phyloP scores from a whole-genome alignment of 2,888 invertebrate genomes.

The Macroteleia sp. region DNA sequence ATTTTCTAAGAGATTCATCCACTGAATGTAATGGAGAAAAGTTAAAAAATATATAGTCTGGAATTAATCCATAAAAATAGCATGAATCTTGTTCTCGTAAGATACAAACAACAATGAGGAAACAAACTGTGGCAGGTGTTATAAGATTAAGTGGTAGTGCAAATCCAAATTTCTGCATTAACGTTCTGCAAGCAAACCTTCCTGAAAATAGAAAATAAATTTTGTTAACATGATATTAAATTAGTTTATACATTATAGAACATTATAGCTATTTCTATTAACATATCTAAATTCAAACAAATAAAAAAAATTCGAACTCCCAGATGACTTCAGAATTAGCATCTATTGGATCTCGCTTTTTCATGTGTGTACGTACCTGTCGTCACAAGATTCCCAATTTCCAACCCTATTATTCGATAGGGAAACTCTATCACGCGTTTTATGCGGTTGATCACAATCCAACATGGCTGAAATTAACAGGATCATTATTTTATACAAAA shows the following conservation, averaged over 20 bases:
- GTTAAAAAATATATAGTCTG: slow-evolving; percentile 95
- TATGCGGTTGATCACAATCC: slow-evolving; percentile 80
- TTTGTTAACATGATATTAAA: too few species aligned
- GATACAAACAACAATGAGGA: slow-evolving; percentile 90
- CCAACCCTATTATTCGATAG: slow-evolving; percentile 77
- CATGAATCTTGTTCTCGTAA: slow-evolving; percentile 93
- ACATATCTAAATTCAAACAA: too few species aligned
- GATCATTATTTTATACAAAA: too few species aligned
- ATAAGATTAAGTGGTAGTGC: slow-evolving; percentile 92
- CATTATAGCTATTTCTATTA: too few species aligned
- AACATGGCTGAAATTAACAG: slow-evolving; percentile 80
- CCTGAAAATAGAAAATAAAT: too few species aligned
- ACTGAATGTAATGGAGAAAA: slow-evolving; percentile 93
- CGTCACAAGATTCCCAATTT: slow-evolving; percentile 79
- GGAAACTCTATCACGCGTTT: slow-evolving; percentile 79
- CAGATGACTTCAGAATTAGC: slow-evolving; percentile 83
- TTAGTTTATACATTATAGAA: too few species aligned
- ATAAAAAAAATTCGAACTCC: slow-evolving; percentile 20
- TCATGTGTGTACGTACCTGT: slow-evolving; percentile 77
- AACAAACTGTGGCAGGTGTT: slow-evolving; percentile 89
- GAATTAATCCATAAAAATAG: slow-evolving; percentile 93
- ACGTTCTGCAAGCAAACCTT: slow-evolving; percentile 94
- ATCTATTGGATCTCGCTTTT: slow-evolving; percentile 19
- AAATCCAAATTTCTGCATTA: slow-evolving; percentile 94
- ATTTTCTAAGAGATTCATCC: slow-evolving; percentile 92